These are phyloP conservation scores for Panulirus ornatus DNA, from an alignment of 1,140 invertebrate species.

Conservation along the genomic window DNA sequence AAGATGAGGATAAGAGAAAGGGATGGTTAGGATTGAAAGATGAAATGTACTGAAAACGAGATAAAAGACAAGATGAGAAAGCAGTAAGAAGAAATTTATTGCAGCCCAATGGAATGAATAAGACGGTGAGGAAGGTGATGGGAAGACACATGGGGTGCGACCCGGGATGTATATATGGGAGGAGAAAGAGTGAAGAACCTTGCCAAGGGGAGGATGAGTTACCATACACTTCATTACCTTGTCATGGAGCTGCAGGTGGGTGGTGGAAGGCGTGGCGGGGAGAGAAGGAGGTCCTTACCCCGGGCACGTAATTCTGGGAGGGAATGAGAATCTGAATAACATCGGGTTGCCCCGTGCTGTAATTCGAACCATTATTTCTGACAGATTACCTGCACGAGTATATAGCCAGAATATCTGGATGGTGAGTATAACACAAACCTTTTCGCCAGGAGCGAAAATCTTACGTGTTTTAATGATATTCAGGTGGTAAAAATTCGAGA, in stretches of 20 bases:
- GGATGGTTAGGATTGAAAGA: neutral
- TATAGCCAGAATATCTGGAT: neutral
- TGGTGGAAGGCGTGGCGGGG: too few relatives aligned
- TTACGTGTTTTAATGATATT: neutral
- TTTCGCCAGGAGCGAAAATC: neutral
- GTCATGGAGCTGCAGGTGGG: neutral
- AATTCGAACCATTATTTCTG: too few relatives aligned
- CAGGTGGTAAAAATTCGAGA: neutral
- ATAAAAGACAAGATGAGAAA: neutral
- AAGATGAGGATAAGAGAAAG: slow-evolving; percentile 16
- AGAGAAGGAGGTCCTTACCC: neutral
- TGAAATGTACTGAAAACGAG: neutral
- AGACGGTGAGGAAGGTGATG: neutral
- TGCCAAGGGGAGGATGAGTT: neutral
- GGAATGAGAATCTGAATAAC: neutral
- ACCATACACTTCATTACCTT: neutral
- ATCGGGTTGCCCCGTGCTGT: neutral
- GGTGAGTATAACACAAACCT: neutral
- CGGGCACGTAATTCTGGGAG: neutral
- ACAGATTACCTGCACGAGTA: too few relatives aligned
- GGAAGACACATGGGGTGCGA: neutral
- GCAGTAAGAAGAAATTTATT: neutral
- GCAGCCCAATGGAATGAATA: neutral
- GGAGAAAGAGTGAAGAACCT: neutral
- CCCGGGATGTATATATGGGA: neutral